Base-by-base conservation (phyloP, 2,113 vertebrate genomes). In the Orthochromis malagaraziensis region DNA sequence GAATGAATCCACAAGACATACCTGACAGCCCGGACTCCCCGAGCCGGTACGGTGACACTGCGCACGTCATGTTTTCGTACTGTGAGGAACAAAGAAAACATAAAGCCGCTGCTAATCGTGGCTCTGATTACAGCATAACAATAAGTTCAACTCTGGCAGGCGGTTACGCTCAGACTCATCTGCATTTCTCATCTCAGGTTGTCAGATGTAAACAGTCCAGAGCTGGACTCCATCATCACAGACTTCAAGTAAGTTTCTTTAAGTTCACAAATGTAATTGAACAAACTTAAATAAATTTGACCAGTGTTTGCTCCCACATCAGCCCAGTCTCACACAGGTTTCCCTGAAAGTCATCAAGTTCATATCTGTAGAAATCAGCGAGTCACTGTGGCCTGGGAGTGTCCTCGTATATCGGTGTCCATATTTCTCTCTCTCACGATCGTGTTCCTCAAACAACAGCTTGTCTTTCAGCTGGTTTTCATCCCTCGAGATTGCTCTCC, bases 151-250 rank as follows among this genome's bases (percentile, higher is more conserved):
- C 68, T 40, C 68, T 26, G 38, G 5, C 40, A 16, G 38, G n/a
- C 13, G 6, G n/a, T 73, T 45, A 12, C 2, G 26, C 14, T 79
- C 8, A 65, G 2, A 53, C 24, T 89, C 8, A 65, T 12, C 26
- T 49, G 6, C 19, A n/a, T 85, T 58, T 89, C 5, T 79, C 79
- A 16, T 38, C 80, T 24, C 85, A 96, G 96, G 89, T 87, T 96
- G 77, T 93, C 95, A 2, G 60, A 95, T 70, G 91, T 96, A 84
- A 95, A 92, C 85, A 88, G 42, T 81, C 93, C 95, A 45, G 93
- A 92, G 19, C 31, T 96, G 88, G 96, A 96, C 89, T 91, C 96
- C 29, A 84, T 96, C 86, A 89, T 95, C 84, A 90, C 92, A 85
- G 92, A 96, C 68, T 95, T 95, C 75, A 93, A 90, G 96, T 96